Base-by-base conservation (phyloP, 2,113 vertebrate species). In the Ochotona curzoniae region DNA sequence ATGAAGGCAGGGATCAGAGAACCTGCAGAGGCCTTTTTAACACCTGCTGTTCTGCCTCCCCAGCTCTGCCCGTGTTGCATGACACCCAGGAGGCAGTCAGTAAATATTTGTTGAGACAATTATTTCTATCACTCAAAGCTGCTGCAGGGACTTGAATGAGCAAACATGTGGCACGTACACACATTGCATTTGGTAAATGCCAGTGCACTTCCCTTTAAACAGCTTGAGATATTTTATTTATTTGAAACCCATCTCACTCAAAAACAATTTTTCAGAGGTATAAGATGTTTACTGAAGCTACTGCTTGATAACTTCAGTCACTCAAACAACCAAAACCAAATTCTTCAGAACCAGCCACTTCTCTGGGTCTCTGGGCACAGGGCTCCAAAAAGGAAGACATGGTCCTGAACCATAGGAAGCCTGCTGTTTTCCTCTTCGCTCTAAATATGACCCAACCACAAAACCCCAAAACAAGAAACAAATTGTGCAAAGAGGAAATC, bases 181-280 rank as follows among this genome's bases (percentile, higher is more conserved):
- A 47, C 12, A 6, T 2, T 85, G 44, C 35, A 35, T 69, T 64
- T 75, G 51, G 20, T 51, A 85, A 83, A 67, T 15, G 26, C 14
- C 6, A 15, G 12, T 79, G 20, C 8, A 57, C 35, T 83, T 87
- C n/a, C 30, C 38, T 94, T 57, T 61, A 18, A 66, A 73, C 20
- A 61, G 3, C 60, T 71, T 30, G 54, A 90, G 66, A 70, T 21
- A 75, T 87, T 92, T 92, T 44, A 60, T 74, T 94, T 84, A 69
- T 76, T 84, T 87, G 25, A 44, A 71, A 66, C 18, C 13, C 18
- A 60, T 76, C 15, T 90, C 14, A 79, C n/a, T 80, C 51, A 84
- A 87, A 87, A 83, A 66, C 25, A 64, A 90, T 64, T 79, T 94
- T 51, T 12, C 7, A 49, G 57, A 87, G 51, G 13, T 3, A 1